These are phyloP conservation scores for Gymnocypris eckloni DNA, from an alignment of 2,797 vertebrate genomes.

Conservation along the genomic window DNA sequence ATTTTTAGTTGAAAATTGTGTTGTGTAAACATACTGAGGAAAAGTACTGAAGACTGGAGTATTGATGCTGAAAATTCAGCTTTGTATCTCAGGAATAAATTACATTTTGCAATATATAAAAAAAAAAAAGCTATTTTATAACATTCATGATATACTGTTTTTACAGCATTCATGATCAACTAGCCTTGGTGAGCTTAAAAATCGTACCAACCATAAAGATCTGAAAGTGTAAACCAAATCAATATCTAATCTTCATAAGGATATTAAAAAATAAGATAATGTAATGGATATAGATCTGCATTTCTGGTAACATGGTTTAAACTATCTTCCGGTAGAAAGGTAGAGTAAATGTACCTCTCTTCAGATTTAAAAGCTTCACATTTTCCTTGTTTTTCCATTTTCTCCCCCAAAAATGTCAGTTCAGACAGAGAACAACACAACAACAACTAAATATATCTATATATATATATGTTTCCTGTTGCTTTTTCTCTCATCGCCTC, in stretches of 20 bases:
- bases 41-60: no score
- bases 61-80: no score
- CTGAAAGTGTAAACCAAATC: neutral
- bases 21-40: no score
- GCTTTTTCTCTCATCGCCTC: neutral
- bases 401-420: neutral
- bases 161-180: neutral
- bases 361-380: neutral
- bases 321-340: neutral
- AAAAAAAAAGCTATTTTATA: neutral
- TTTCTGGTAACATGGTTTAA: neutral
- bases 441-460: neutral
- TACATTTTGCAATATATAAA: neutral
- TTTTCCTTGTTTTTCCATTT: neutral
- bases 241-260: neutral
- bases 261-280: neutral
- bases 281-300: neutral
- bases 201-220: no score
- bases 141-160: neutral
- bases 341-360: neutral
- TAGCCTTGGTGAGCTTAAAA: neutral
- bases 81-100: no score
- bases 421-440: constrained; percentile 9
- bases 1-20: no score
- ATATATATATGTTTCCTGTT: neutral